These are phyloP conservation scores for Patiria miniata DNA, from an alignment of 35 echinoderm and acorn worm species.

Conservation along the genomic window DNA sequence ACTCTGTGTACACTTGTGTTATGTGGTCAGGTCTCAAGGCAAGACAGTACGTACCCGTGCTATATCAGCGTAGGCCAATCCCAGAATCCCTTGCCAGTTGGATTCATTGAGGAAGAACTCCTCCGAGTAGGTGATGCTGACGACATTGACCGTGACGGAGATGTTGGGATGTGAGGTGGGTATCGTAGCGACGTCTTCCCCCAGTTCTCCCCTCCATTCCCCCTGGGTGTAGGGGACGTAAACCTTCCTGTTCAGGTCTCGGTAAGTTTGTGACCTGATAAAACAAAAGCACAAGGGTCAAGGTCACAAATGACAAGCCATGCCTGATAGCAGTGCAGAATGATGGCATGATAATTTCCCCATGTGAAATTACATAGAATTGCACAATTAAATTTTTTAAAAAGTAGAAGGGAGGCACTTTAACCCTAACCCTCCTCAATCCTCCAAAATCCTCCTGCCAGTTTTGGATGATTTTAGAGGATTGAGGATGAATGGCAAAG, in stretches of 20 bases:
- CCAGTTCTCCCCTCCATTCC: slow-evolving; percentile 76
- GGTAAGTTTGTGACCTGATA: slow-evolving; percentile 79
- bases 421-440: too few relatives aligned
- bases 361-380: too few relatives aligned
- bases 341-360: too few relatives aligned
- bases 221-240: slow-evolving; percentile 84
- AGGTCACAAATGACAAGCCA: too few relatives aligned
- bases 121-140: slow-evolving; percentile 74
- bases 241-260: slow-evolving; percentile 45
- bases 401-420: neutral
- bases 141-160: slow-evolving; percentile 63
- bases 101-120: slow-evolving; percentile 94
- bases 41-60: slow-evolving; percentile 73
- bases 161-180: slow-evolving; percentile 43
- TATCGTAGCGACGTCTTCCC: slow-evolving; percentile 58
- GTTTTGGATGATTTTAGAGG: too few relatives aligned
- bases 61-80: slow-evolving; percentile 79
- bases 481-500: too few relatives aligned
- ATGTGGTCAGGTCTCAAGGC: too few relatives aligned
- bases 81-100: slow-evolving; percentile 96
- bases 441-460: too few relatives aligned
- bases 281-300: slow-evolving; percentile 14
- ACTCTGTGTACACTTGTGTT: too few relatives aligned
- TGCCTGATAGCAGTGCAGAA: too few relatives aligned
- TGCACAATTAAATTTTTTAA: slow-evolving; percentile 9